Conservation (phyloP, 2,888 invertebrate genomes). For the Synergus gifuensis region DNA sequence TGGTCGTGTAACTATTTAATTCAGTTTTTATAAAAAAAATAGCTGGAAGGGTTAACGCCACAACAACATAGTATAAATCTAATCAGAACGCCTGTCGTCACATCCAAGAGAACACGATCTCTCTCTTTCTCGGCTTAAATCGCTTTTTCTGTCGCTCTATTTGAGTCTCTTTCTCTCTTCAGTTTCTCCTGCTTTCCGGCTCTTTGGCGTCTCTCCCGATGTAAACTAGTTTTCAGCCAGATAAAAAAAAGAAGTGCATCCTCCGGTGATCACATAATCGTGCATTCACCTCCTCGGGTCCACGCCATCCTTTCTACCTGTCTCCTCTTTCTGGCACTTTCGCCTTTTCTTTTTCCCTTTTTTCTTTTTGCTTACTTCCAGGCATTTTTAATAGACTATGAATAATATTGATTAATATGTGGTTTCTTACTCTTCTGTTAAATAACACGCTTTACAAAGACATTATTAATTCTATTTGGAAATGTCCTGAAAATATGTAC, state of each 20-base stretch:
- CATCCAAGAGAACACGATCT: slow-evolving; percentile 55
- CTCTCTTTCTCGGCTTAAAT: slow-evolving; percentile 46
- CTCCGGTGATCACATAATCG: slow-evolving; percentile 75
- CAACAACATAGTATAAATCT: slow-evolving; percentile 64
- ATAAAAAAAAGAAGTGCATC: slow-evolving; percentile 65
- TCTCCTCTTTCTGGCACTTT: slow-evolving; percentile 55
- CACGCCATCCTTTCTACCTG: slow-evolving; percentile 55
- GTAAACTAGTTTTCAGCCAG: slow-evolving; percentile 70
- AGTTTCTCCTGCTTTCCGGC: slow-evolving; percentile 54
- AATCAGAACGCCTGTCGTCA: slow-evolving; percentile 70
- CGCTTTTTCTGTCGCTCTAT: slow-evolving; percentile 33
- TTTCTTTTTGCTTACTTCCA: slow-evolving; percentile 25
- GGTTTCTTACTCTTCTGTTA: background rate
- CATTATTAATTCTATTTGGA: background rate
- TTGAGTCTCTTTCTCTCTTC: slow-evolving; percentile 11
- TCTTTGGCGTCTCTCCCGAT: slow-evolving; percentile 57
- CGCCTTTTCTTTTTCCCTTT: slow-evolving; percentile 46
- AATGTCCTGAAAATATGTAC: background rate
- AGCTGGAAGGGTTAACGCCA: background rate
- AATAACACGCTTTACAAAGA: background rate
- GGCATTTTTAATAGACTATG: background rate
- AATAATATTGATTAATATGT: background rate
- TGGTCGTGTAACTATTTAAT: background rate
- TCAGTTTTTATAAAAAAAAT: background rate
- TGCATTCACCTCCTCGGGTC: slow-evolving; percentile 71